Conservation (phyloP, 2,113 vertebrate genomes). For the Ophthalmotilapia sp. region DNA sequence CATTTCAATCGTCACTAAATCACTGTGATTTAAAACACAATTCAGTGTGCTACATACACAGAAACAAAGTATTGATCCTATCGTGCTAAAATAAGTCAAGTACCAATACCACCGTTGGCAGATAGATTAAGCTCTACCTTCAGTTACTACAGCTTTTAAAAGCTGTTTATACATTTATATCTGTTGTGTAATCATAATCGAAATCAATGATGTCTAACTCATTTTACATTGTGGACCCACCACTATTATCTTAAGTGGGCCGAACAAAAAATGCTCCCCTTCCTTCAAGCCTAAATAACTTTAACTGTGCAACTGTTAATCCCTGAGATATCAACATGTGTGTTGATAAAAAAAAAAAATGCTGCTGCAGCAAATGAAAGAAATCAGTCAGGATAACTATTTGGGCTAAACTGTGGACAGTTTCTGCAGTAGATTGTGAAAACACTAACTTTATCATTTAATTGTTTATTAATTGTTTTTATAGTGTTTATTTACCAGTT, state of each 20-base stretch:
- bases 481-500: neutral
- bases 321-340: neutral
- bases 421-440: neutral
- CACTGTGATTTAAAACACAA: neutral
- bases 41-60: neutral
- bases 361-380: neutral
- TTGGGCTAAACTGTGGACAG: neutral
- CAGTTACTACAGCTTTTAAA: neutral
- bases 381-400: neutral
- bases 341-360: neutral
- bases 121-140: neutral
- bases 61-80: neutral
- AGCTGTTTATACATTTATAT: neutral
- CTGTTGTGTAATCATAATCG: neutral
- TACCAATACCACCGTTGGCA: fast-evolving
- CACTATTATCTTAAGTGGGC: neutral
- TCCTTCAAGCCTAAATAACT: neutral
- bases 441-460: neutral
- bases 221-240: neutral
- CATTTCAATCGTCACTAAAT: neutral
- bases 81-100: fast-evolving
- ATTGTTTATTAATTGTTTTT: neutral
- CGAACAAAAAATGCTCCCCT: neutral
- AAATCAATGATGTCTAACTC: neutral
- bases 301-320: neutral